Evolutionary conservation across 2,113 vertebrate species (phyloP).

Genomic region (Todiramphus saurophagus): DNA sequence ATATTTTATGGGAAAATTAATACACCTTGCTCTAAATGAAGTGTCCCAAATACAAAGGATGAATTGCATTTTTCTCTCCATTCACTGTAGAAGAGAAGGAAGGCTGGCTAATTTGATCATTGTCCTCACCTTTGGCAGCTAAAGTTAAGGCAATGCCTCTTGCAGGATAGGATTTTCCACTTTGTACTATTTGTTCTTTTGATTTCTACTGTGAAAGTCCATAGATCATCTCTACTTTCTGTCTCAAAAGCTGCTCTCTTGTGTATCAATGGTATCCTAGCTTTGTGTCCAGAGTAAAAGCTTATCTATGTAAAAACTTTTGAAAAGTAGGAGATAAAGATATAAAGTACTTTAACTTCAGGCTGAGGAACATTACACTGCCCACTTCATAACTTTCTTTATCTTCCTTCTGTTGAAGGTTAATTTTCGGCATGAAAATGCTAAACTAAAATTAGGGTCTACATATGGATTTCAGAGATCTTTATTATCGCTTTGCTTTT

Average conservation of each 20-base stretch:
- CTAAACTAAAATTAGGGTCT: neutral
- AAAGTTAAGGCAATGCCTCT: neutral
- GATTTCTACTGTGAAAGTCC: neutral
- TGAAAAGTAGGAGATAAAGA: neutral
- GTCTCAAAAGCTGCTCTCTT: neutral
- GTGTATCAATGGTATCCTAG: neutral
- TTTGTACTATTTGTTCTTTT: neutral
- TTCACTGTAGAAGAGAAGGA: neutral
- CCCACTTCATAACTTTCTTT: neutral
- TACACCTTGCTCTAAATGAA: neutral
- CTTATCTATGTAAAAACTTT: neutral
- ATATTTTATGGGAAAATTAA: neutral
- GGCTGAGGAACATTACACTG: neutral
- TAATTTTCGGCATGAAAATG: neutral
- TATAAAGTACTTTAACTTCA: neutral
- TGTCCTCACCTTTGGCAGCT: neutral
- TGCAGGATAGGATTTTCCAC: neutral
- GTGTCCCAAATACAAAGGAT: neutral
- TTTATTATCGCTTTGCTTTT: neutral
- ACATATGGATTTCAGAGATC: neutral
- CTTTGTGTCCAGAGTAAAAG: neutral
- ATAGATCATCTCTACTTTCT: neutral
- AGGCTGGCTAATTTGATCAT: neutral
- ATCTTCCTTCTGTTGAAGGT: neutral
- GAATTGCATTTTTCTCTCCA: neutral